These are phyloP conservation scores for Spisula solida DNA, from an alignment of 2,888 invertebrate genomes.

Conservation along the genomic window DNA sequence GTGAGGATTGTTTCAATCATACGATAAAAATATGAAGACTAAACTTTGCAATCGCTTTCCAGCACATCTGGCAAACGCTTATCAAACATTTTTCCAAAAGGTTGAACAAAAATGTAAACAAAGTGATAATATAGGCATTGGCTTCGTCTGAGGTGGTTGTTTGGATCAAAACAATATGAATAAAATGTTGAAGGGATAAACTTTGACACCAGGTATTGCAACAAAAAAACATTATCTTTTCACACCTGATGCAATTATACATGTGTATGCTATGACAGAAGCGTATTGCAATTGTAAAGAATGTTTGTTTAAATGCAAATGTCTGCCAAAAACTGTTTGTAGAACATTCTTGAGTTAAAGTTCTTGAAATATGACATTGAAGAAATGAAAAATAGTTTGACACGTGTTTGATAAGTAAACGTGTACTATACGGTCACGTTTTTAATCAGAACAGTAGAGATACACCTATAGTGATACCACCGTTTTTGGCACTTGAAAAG, in stretches of 20 bases:
- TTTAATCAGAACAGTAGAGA: too few relatives aligned
- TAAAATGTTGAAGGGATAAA: neutral
- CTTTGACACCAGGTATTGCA: neutral
- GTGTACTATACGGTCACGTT: too few relatives aligned
- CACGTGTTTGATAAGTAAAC: too few relatives aligned
- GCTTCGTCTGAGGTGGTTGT: neutral
- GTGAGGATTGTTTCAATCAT: too few relatives aligned
- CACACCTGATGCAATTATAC: neutral
- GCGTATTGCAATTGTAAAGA: neutral
- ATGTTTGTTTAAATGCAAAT: neutral
- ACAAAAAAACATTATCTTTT: neutral
- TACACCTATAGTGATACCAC: too few relatives aligned
- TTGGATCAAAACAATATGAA: neutral
- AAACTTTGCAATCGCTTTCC: neutral
- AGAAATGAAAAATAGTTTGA: too few relatives aligned
- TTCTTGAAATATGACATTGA: too few relatives aligned
- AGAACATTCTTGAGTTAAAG: too few relatives aligned
- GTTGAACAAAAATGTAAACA: slow-evolving; percentile 2
- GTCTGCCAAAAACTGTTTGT: neutral
- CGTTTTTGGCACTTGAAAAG: too few relatives aligned
- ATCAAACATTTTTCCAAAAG: neutral
- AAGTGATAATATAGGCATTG: neutral
- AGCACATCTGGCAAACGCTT: neutral
- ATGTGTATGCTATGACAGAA: neutral
- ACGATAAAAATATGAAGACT: neutral